Evolutionary conservation across 2,888 invertebrate species (phyloP).

Genomic region (Dryocosmus kuriphilus): DNA sequence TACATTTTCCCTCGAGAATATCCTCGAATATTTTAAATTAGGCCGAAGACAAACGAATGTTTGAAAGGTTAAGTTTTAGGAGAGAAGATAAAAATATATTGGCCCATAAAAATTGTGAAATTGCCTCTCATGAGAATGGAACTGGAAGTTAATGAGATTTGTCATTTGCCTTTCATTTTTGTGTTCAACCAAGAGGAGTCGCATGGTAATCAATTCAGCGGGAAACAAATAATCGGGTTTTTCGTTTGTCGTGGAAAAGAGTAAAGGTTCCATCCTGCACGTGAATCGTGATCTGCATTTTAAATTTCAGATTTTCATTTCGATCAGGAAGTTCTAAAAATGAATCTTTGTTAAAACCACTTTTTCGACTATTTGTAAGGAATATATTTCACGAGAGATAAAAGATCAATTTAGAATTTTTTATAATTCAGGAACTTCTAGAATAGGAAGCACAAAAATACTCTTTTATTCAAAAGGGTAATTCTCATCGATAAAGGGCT

Average conservation of each 20-base stretch:
- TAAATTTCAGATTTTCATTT: constrained; percentile 34
- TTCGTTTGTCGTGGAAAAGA: constrained; percentile 36
- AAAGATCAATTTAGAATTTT: background rate
- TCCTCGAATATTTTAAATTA: constrained; percentile 13
- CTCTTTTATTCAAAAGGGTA: background rate
- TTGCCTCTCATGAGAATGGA: constrained; percentile 3
- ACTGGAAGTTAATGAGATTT: constrained; percentile 1
- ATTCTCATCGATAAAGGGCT: constrained; percentile 24
- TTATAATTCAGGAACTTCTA: background rate
- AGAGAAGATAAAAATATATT: background rate
- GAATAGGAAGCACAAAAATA: background rate
- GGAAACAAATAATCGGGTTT: constrained; percentile 29
- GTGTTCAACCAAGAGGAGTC: constrained; percentile 1
- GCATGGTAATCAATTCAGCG: constrained; percentile 30
- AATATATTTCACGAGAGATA: background rate
- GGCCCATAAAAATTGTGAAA: background rate
- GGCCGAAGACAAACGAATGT: background rate
- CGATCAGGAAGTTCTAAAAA: constrained; percentile 4
- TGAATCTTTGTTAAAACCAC: background rate
- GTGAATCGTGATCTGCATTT: constrained; percentile 29
- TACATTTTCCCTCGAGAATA: background rate
- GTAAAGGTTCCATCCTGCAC: constrained; percentile 27
- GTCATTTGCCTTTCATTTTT: constrained; percentile 20
- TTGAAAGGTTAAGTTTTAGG: background rate
- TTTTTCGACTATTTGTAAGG: constrained; percentile 1